Evolutionary conservation across 2,888 invertebrate species (phyloP).

Genomic region (Ormyrus nitidulus): DNA sequence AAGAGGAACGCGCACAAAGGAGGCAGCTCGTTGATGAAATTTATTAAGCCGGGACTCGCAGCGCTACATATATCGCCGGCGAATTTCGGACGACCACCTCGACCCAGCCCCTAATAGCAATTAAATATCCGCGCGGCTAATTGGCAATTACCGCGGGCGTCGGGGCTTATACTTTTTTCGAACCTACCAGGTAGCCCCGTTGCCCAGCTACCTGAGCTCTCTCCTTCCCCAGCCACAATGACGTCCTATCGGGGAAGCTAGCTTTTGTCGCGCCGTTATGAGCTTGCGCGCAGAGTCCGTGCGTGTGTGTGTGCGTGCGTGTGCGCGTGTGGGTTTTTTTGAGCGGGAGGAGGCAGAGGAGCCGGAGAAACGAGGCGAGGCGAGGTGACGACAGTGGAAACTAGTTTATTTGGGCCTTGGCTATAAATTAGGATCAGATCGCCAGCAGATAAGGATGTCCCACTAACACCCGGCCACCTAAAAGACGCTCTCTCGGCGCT

Average conservation of each 20-base stretch:
- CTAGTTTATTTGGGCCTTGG: constrained; percentile 76
- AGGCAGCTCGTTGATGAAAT: constrained; percentile 62
- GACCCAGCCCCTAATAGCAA: constrained; percentile 66
- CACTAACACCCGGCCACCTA: constrained; percentile 74
- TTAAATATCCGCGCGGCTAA: constrained; percentile 74
- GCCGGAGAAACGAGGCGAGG: constrained; percentile 49
- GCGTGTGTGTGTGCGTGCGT: background rate
- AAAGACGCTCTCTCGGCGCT: constrained; percentile 63
- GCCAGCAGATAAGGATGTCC: constrained; percentile 74
- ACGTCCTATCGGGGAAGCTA: constrained; percentile 38
- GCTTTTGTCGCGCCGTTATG: background rate
- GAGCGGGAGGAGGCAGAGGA: constrained; percentile 55
- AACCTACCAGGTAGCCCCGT: constrained; percentile 62
- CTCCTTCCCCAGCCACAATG: background rate
- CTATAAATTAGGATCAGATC: constrained; percentile 76
- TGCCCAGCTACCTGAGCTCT: constrained; percentile 21
- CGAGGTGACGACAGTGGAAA: constrained; percentile 75
- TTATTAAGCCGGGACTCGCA: constrained; percentile 68
- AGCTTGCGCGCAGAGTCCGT: background rate
- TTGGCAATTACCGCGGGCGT: constrained; percentile 74
- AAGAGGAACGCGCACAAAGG: constrained; percentile 49
- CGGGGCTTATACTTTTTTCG: constrained; percentile 64
- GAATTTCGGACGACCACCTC: constrained; percentile 47
- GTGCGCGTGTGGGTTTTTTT: constrained; percentile 4
- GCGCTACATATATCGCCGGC: constrained; percentile 22